phyloP scores from a whole-genome alignment of 2,797 vertebrate species.

The Propithecus perrieri region DNA sequence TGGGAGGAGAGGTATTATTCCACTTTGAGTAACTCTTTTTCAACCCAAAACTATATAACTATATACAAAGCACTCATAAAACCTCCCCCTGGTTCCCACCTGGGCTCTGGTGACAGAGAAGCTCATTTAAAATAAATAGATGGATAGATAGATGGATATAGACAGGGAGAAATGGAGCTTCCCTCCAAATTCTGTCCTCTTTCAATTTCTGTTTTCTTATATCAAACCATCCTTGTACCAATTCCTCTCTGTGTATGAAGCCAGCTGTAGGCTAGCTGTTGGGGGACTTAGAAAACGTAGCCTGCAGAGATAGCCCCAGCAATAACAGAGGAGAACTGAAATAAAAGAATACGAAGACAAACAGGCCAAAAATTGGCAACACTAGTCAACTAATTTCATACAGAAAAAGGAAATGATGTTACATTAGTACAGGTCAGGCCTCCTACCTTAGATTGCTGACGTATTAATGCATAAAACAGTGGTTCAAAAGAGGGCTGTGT shows the following conservation, averaged over 20 bases:
- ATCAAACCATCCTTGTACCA: neutral
- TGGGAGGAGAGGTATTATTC: neutral
- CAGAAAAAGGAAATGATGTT: neutral
- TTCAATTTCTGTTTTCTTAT: neutral
- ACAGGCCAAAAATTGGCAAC: neutral
- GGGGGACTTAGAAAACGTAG: neutral
- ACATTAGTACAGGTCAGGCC: neutral
- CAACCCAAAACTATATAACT: neutral
- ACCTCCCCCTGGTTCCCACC: neutral
- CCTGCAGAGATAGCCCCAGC: neutral
- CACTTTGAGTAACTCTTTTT: neutral
- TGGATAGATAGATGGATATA: rapidly evolving
- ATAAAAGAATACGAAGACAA: neutral
- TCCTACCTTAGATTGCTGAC: neutral
- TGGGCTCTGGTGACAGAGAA: neutral
- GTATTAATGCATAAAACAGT: neutral
- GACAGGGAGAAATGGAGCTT: neutral
- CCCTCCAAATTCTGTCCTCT: neutral
- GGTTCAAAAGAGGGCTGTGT: neutral
- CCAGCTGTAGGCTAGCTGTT: neutral
- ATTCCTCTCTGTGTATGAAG: neutral
- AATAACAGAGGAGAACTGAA: neutral
- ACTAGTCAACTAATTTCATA: neutral
- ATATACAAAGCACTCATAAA: neutral
- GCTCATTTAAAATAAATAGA: neutral